A percentile compares a stretch with the other conserved stretches of the same genome.
These are phyloP conservation scores for Hirtodrosophila trivittata DNA, from an alignment of 2,888 invertebrate genomes.

Conservation along the genomic window DNA sequence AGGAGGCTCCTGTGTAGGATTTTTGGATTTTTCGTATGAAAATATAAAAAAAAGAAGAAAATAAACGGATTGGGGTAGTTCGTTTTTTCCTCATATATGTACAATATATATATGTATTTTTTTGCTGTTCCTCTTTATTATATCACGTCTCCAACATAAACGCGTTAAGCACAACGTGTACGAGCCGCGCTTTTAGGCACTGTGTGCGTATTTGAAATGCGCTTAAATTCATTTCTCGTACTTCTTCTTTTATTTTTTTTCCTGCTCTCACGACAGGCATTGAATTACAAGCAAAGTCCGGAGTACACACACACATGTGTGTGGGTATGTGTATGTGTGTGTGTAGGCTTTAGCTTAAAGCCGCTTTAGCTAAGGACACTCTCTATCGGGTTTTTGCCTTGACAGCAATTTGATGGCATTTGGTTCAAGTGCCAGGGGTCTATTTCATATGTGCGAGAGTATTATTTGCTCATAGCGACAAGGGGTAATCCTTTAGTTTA, in stretches of 20 bases:
- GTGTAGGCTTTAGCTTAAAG: constrained; percentile 52
- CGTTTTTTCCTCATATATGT: background rate
- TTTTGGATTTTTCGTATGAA: constrained; percentile 35
- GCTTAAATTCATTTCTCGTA: constrained; percentile 68
- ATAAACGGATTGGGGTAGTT: constrained; percentile 30
- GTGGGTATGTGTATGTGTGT: constrained; percentile 25
- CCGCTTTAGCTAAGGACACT: constrained; percentile 48
- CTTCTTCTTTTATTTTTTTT: constrained; percentile 36
- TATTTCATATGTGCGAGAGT: constrained; percentile 49
- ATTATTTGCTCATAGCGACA: constrained; percentile 59
- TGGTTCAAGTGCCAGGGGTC: constrained; percentile 61
- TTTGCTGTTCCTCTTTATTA: constrained; percentile 67
- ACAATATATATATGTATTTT: constrained; percentile 18
- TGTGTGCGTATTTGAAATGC: constrained; percentile 69
- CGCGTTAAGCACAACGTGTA: constrained; percentile 73
- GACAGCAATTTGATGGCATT: constrained; percentile 70
- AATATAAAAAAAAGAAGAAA: constrained; percentile 8
- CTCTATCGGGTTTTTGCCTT: constrained; percentile 42
- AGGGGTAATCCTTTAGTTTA: constrained; percentile 74
- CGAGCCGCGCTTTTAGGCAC: constrained; percentile 54
- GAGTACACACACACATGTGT: constrained; percentile 29
- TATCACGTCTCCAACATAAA: constrained; percentile 79
- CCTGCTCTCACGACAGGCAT: constrained; percentile 49
- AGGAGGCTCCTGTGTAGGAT: constrained; percentile 50
- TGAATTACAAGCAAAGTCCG: constrained; percentile 63